phyloP scores from a whole-genome alignment of 2,797 vertebrate species.

The Smutsia temminckii region DNA sequence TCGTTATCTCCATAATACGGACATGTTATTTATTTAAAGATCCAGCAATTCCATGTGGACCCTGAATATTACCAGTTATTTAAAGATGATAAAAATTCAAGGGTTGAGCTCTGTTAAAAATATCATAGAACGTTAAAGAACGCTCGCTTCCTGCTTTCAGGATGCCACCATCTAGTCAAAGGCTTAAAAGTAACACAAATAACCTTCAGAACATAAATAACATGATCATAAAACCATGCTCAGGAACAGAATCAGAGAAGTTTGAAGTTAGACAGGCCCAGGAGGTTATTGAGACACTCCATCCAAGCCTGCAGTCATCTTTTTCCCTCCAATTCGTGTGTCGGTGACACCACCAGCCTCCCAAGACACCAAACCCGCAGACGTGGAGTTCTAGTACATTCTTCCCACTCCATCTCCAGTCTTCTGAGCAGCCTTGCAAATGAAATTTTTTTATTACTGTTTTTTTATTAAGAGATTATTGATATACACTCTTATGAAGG shows the following conservation, averaged over 20 bases:
- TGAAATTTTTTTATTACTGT: neutral
- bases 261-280: neutral
- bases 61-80: constrained; percentile 7
- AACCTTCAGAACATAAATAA: neutral
- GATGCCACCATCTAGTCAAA: neutral
- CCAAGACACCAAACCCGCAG: constrained; percentile 51
- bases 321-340: constrained; percentile 7
- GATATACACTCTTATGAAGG: too few relatives aligned
- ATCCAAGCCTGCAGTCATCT: constrained; percentile 61
- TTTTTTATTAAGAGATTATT: neutral
- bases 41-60: neutral
- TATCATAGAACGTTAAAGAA: neutral
- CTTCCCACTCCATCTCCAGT: constrained; percentile 7
- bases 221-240: constrained; percentile 34
- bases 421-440: neutral
- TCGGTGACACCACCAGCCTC: constrained; percentile 49
- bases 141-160: neutral
- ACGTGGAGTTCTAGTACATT: neutral
- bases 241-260: constrained; percentile 17
- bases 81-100: neutral
- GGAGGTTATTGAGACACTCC: neutral
- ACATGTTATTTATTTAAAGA: neutral
- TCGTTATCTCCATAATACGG: neutral
- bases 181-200: neutral
- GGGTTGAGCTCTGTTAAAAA: neutral